Percentiles rank a stretch among this genome's conserved stretches.
Conservation (phyloP, 2,888 invertebrate species). For the Branchellion lobata region DNA sequence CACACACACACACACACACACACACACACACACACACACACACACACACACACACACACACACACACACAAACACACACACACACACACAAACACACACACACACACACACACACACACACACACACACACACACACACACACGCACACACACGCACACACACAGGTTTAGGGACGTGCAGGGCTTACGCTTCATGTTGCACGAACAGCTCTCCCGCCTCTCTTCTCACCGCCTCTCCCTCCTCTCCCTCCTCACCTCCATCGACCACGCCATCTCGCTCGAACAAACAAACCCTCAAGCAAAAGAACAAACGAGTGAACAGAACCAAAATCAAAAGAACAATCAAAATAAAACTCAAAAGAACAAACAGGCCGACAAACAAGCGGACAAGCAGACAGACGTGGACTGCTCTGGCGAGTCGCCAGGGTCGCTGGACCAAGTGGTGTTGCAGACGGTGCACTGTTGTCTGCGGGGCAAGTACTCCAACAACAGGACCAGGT, state of each 20-base stretch:
- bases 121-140: neutral
- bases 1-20: too few species aligned
- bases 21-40: too few species aligned
- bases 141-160: neutral
- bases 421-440: constrained; percentile 47
- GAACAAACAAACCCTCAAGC: neutral
- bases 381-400: too few species aligned
- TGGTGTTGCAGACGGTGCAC: constrained; percentile 65
- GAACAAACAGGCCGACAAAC: too few species aligned
- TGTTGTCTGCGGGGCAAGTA: constrained; percentile 66
- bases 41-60: too few species aligned
- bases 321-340: too few species aligned
- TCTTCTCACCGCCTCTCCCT: constrained; percentile 59
- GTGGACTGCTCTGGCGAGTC: too few species aligned
- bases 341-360: too few species aligned
- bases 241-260: constrained; percentile 45
- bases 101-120: neutral
- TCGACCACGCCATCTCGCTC: neutral
- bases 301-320: neutral
- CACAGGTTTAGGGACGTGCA: constrained; percentile 58
- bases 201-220: constrained; percentile 59
- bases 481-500: constrained; percentile 34
- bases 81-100: neutral
- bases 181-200: constrained; percentile 61
- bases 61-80: too few species aligned